Base-by-base conservation (phyloP, 1,140 invertebrate species). In the Periplaneta americana region DNA sequence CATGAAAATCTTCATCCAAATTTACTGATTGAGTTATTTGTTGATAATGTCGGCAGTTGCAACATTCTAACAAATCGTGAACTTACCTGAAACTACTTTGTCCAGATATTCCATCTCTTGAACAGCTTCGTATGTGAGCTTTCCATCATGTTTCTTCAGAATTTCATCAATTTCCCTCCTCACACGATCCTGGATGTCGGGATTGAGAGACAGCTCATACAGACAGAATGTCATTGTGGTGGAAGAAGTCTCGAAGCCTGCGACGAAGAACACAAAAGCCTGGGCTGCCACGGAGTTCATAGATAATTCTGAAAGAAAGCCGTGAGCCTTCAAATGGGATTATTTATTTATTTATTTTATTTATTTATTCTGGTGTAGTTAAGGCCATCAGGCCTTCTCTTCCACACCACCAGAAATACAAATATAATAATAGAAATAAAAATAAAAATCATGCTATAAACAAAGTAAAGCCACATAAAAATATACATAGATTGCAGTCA, bases 211-310 rank as follows among this genome's bases (percentile, higher is more conserved):
- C 34, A 91, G 84, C 22, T 84, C 83, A 82, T 88, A 89, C 2
- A 85, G 57, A 11, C 85, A 82, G 78, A 86, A 87, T 8, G 84
- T 82, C 17, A 91, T 83, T 0, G 88, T 83, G 32, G 86, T 86
- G 11, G 88, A 85, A 8, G 89, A 90, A 0, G 90, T 91, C 74
- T 91, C 89, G 77, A 87, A 90, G 33, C 89, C 89, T 74, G 88
- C 88, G 17, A 89, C 28, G 39, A 87, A 83, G 48, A 87, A 86
- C 10, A 87, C 37, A 22, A 85, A 76, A 13, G 82, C 57, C 79
- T 86, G 83, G n/a, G 84, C 86, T 22, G 74, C 75, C 34, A 83
- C 18, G 28, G 48, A 48, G 35, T 80, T 33, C 34, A 35, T 35
- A 4, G 75, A 39, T 0, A 82, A 34, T 33, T 81, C 81, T 82